A percentile compares a stretch with the other conserved stretches of the same genome.
These are phyloP conservation scores for Plebejus melissa DNA, from an alignment of 2,888 invertebrate genomes.

Conservation along the genomic window DNA sequence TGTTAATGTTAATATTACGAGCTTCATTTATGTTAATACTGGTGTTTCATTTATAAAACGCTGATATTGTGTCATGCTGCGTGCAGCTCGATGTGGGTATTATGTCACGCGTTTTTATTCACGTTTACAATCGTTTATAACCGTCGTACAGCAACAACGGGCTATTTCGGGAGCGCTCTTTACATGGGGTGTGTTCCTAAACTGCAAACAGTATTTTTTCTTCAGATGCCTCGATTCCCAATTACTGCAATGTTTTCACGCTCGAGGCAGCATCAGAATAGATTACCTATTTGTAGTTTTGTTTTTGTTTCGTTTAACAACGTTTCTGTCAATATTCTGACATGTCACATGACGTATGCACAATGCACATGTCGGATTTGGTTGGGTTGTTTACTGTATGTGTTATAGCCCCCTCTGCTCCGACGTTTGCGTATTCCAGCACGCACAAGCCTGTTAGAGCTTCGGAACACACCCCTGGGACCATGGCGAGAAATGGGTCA, in stretches of 20 bases:
- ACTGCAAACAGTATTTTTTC: background rate
- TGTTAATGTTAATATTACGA: background rate
- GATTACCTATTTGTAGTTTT: too few relatives aligned
- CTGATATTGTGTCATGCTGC: slow-evolving; percentile 29
- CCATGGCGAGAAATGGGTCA: slow-evolving; percentile 55
- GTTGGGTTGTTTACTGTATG: too few relatives aligned
- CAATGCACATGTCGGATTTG: too few relatives aligned
- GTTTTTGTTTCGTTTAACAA: too few relatives aligned
- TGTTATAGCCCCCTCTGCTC: too few relatives aligned
- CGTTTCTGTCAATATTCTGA: too few relatives aligned
- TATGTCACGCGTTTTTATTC: slow-evolving; percentile 54
- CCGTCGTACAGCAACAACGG: slow-evolving; percentile 50
- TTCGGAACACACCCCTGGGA: slow-evolving; percentile 43
- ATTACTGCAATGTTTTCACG: too few relatives aligned
- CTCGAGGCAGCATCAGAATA: too few relatives aligned
- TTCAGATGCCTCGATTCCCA: background rate
- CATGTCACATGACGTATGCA: too few relatives aligned
- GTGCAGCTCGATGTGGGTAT: slow-evolving; percentile 32
- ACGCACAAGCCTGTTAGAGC: background rate
- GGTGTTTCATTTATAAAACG: slow-evolving; percentile 13
- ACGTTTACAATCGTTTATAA: slow-evolving; percentile 56
- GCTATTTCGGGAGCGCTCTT: slow-evolving; percentile 65
- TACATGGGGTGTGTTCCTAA: slow-evolving; percentile 35
- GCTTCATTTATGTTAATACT: background rate
- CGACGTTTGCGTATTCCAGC: too few relatives aligned